phyloP scores from a whole-genome alignment of 2,113 vertebrate genomes.

The Oncorhynchus kisutch region DNA sequence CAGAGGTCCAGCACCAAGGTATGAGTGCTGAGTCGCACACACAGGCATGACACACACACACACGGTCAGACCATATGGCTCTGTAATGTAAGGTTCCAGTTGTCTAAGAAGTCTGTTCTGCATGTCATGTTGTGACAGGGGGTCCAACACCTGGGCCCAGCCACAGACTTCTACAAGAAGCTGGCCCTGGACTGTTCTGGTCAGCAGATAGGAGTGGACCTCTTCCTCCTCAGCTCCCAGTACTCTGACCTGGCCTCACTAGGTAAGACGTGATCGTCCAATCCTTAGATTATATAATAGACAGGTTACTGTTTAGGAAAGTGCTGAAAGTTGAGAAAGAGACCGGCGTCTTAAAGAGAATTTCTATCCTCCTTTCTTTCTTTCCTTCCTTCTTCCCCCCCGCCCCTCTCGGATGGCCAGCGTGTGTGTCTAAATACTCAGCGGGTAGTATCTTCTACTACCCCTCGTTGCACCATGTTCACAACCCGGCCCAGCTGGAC shows the following conservation, averaged over 20 bases:
- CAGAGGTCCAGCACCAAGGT: constrained; percentile 94
- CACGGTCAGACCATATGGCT: no score
- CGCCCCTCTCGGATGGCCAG: constrained; percentile 58
- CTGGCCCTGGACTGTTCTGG: constrained; percentile 96
- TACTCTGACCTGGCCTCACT: constrained; percentile 93
- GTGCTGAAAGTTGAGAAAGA: not conserved
- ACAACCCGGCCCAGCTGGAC: constrained; percentile 86
- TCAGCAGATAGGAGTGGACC: constrained; percentile 94
- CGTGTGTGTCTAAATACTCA: constrained; percentile 93
- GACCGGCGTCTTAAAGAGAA: not conserved
- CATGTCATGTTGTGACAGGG: constrained; percentile 24
- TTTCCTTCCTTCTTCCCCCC: not conserved
- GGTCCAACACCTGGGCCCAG: constrained; percentile 93
- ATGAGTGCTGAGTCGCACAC: not conserved
- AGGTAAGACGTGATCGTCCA: constrained; percentile 69
- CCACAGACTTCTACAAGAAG: constrained; percentile 98
- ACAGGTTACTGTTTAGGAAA: not conserved
- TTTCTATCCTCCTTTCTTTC: not conserved
- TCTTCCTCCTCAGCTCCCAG: constrained; percentile 94
- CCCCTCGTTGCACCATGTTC: constrained; percentile 87
- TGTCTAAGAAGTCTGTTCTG: no score
- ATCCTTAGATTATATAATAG: no score
- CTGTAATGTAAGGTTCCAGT: no score
- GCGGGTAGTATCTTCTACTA: constrained; percentile 95
- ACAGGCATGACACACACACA: not conserved